Conservation (phyloP, 2,797 vertebrate genomes). For the Halcyon smyrnensis region DNA sequence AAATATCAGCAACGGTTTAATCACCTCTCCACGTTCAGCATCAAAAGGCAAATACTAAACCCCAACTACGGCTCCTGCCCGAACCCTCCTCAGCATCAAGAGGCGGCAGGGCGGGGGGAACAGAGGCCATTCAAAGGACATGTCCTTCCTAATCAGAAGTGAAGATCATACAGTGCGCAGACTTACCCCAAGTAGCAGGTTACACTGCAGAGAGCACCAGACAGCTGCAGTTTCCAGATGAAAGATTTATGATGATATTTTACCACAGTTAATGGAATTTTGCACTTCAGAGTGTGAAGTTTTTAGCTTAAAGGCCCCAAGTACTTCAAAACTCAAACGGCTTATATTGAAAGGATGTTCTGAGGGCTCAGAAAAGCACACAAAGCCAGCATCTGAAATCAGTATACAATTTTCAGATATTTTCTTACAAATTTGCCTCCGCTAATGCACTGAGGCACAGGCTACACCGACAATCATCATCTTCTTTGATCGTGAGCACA, state of each 20-base stretch:
- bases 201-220: not conserved
- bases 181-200: not conserved
- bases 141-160: not conserved
- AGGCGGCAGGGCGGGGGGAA: not conserved
- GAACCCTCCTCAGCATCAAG: not conserved
- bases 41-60: not conserved
- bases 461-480: not conserved
- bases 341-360: not conserved
- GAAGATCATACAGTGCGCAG: not conserved
- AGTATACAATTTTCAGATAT: not conserved
- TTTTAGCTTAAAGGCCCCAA: constrained; percentile 1
- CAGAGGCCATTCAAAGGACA: not conserved
- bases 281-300: not conserved
- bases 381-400: not conserved
- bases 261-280: not conserved
- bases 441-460: not conserved
- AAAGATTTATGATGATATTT: constrained; percentile 5
- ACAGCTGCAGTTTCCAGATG: not conserved
- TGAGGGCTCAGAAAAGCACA: not conserved
- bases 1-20: not conserved
- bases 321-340: not conserved
- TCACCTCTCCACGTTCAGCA: not conserved
- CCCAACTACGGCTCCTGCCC: not conserved
- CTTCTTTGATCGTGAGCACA: not conserved
- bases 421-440: not conserved